phyloP scores from a whole-genome alignment of 2,888 invertebrate genomes.

The Phrixothrix hirtus region DNA sequence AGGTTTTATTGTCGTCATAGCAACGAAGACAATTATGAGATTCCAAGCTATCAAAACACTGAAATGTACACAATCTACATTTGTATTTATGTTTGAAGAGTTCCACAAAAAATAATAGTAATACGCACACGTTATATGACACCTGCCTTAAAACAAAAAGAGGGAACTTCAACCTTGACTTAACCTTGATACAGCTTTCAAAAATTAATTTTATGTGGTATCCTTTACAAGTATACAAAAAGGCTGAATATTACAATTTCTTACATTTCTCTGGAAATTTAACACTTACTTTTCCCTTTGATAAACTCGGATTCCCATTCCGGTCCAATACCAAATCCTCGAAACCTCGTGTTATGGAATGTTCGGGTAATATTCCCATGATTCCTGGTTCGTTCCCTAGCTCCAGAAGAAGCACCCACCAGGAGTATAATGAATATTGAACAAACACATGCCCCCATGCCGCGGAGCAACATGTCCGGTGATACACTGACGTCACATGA shows the following conservation, averaged over 20 bases:
- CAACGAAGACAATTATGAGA: no score
- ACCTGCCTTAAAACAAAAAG: not conserved
- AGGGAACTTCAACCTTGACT: conserved; percentile 9
- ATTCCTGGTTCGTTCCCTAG: conserved; percentile 18
- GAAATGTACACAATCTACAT: no score
- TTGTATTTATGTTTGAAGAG: no score
- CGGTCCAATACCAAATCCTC: conserved; percentile 25
- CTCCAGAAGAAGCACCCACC: conserved; percentile 27
- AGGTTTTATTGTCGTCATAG: no score
- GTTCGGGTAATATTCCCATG: conserved; percentile 18
- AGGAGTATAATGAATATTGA: conserved; percentile 28
- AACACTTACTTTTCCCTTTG: conserved; percentile 53
- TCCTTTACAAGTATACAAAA: no score
- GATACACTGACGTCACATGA: conserved; percentile 37
- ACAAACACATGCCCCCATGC: conserved; percentile 34
- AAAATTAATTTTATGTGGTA: conserved; percentile 4
- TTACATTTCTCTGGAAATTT: no score
- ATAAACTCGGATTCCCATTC: conserved; percentile 48
- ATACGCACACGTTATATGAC: not conserved
- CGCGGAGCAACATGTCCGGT: conserved; percentile 39
- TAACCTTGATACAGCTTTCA: conserved; percentile 28
- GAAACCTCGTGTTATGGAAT: conserved; percentile 14
- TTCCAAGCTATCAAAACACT: no score
- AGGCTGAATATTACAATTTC: no score
- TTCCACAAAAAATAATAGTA: no score